A percentile compares a stretch with the other conserved stretches of the same genome.
phyloP scores from a whole-genome alignment of 1,140 invertebrate genomes.

The Brachionus angularis region DNA sequence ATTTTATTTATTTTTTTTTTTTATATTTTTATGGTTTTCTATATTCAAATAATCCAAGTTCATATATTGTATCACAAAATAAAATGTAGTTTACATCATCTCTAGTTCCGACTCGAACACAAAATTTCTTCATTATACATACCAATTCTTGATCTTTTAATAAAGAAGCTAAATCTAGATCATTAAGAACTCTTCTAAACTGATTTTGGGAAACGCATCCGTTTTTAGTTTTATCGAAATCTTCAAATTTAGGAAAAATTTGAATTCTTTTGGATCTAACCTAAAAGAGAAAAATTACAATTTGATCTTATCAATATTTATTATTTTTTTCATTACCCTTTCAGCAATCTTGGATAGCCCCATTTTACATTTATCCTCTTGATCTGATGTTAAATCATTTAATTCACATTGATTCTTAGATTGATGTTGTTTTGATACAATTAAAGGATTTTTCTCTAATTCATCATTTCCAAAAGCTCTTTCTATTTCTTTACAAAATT shows the following conservation, averaged over 20 bases:
- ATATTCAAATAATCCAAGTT: conserved; percentile 53
- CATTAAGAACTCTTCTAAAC: conserved; percentile 55
- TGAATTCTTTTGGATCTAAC: conserved; percentile 52
- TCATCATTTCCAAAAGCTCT: conserved; percentile 56
- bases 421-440: conserved; percentile 51
- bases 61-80: conserved; percentile 56
- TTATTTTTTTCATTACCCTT: conserved; percentile 47
- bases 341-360: conserved; percentile 53
- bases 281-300: conserved; percentile 30
- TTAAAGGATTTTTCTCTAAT: conserved; percentile 55
- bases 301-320: background rate
- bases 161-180: conserved; percentile 52
- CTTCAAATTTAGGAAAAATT: conserved; percentile 58
- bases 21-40: conserved; percentile 33
- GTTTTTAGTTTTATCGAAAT: conserved; percentile 56
- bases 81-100: conserved; percentile 56
- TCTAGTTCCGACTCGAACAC: conserved; percentile 52
- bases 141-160: conserved; percentile 51
- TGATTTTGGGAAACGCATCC: conserved; percentile 54
- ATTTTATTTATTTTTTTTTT: background rate
- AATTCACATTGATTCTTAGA: conserved; percentile 50
- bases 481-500: conserved; percentile 56
- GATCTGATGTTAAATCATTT: conserved; percentile 49
- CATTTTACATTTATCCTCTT: conserved; percentile 46
- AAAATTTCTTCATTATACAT: conserved; percentile 52